Evolutionary conservation across 2,797 vertebrate genomes (phyloP), one percentile per base, ranked within the genome.

Genomic region (Hemitrygon akajei): DNA sequence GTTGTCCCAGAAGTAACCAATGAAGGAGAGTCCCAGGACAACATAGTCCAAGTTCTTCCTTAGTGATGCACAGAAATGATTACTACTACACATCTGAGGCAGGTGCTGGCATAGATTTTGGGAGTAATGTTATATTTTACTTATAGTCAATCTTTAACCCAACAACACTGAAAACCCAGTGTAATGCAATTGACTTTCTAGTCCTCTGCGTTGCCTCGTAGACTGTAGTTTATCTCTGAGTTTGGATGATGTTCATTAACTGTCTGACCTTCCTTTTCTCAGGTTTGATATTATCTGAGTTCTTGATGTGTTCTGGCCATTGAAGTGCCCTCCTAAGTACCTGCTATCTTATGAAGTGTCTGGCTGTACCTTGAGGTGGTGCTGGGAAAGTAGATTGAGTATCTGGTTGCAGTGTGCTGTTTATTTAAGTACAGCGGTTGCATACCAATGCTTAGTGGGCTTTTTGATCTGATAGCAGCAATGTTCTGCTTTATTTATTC

Each of bases 331-430:
- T 89, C n/a, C 60, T 10, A 69, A 63, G n/a, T 69, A 69, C 60
- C n/a, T 69, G 16, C 60, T 89, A 34, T 69, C 86, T 89, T 89
- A n/a, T 89, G 37, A 18, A 89, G 37, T 66, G 60, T 89, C 86
- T 69, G 86, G 20, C n/a, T 89, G 60, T 69, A 63, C n/a, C 86
- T 89, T 69, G n/a, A 37, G 60, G 60, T n/a, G 34, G 60, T 22
- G 11, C n/a, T 69, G 60, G 60, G 16, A 89, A 7, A n/a, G n/a
- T 37, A 66, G 86, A 89, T 89, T 11, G n/a, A 66, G 60, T 60
- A 69, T 89, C 86, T 89, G 7, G 34, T 34, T 30, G n/a, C 18
- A 63, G n/a, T 37, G 7, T 37, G n/a, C n/a, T 69, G 60, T 69
- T 37, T 69, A 89, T 69, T 89, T 89, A 66, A 69, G n/a, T 69